Evolutionary conservation across 1,140 invertebrate species (phyloP), one percentile per base, ranked within the genome.

Genomic region (Trinorchestia longiramus): DNA sequence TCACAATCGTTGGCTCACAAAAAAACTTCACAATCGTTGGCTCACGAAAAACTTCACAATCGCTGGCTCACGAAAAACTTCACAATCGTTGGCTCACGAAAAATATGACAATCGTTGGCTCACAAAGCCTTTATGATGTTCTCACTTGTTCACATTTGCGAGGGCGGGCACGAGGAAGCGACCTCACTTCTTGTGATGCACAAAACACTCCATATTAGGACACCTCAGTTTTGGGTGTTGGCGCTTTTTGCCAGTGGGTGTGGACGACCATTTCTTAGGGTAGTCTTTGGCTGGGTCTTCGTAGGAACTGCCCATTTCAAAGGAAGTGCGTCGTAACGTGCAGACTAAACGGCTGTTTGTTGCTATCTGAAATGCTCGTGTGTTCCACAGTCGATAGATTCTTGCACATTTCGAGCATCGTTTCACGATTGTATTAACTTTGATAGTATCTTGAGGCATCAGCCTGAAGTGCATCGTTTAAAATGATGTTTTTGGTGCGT

Each of bases 181-280:
- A 77, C 62, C 62, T 77, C 62, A 77, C 62, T 77, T 90, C 43
- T 90, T 42, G n/a, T 90, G 88, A 3, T 90, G 43, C 88, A 4
- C 88, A 90, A 90, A 90, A 90, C 88, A 90, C 88, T 90, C 88
- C 88, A 4, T 90, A 43, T 42, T 42, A 90, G 88, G 88, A 36
- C 41, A 42, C n/a, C 88, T 90, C 88, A 11, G 88, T 90, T 90
- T 40, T 94, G 92, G 92, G 92, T 94, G 92, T 94, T 19, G 92
- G 19, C 92, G 28, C 43, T 94, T 45, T 94, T 94, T n/a, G 92
- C 92, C 3, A 47, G 92, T 94, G 92, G 92, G 92, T 40, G 92
- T 94, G 92, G 92, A 94, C 44, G 40, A 28, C 90, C 15, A 40
- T 94, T 91, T 94, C 47, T 94, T 94, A 44, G 43, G 92, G 92